Conservation (phyloP, 2,888 invertebrate genomes). For the Hermaeophaga mercurialis region DNA sequence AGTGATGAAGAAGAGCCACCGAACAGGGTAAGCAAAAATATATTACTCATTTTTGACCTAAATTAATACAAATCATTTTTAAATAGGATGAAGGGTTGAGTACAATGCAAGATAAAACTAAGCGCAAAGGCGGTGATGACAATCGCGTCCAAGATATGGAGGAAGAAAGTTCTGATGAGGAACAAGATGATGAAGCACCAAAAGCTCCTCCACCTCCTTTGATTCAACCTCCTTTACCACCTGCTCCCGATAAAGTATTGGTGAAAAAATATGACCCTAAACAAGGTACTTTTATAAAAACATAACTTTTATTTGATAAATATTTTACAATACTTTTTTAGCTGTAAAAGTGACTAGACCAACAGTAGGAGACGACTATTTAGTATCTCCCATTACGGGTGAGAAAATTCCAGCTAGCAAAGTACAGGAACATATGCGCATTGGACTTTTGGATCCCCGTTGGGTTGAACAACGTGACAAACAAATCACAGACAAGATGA, state of each 20-base stretch:
- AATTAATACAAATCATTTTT: conserved; percentile 1
- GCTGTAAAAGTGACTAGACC: conserved; percentile 65
- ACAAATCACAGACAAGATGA: conserved; percentile 89
- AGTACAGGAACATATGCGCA: conserved; percentile 97
- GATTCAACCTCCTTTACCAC: conserved; percentile 74
- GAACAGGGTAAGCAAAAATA: conserved; percentile 40
- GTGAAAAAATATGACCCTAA: conserved; percentile 98
- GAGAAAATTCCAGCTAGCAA: conserved; percentile 97
- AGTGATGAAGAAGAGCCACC: conserved; percentile 65
- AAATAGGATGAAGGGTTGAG: conserved; percentile 62
- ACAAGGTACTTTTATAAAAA: conserved; percentile 65
- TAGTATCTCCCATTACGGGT: conserved; percentile 98
- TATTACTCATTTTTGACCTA: not conserved
- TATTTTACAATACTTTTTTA: conserved; percentile 41
- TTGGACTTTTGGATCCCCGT: conserved; percentile 92
- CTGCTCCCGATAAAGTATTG: conserved; percentile 89
- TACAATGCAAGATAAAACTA: conserved; percentile 70
- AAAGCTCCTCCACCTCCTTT: conserved; percentile 51
- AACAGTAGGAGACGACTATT: conserved; percentile 80
- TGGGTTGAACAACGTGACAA: conserved; percentile 98
- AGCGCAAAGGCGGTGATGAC: conserved; percentile 59
- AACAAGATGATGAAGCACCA: conserved; percentile 61
- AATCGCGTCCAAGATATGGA: conserved; percentile 88
- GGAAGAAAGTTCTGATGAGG: conserved; percentile 83
- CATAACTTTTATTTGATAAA: not conserved